These are phyloP conservation scores for Metopia argyrocephala DNA, from an alignment of 2,888 invertebrate genomes.

Conservation along the genomic window DNA sequence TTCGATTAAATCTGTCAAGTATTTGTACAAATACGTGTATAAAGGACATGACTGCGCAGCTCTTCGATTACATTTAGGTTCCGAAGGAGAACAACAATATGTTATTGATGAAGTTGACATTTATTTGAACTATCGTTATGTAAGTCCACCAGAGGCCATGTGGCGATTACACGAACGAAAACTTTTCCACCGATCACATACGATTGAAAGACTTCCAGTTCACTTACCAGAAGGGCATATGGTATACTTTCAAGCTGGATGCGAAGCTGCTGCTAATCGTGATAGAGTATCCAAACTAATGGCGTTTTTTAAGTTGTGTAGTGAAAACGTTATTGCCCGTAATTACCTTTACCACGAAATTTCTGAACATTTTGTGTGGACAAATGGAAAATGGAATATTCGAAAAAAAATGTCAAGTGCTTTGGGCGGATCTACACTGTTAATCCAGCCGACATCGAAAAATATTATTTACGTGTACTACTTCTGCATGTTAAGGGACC, in stretches of 20 bases:
- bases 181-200: too few species aligned
- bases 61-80: too few species aligned
- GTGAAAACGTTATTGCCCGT: not conserved
- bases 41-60: too few species aligned
- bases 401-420: too few species aligned
- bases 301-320: constrained; percentile 14
- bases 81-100: too few species aligned
- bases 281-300: constrained; percentile 8
- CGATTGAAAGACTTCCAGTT: too few species aligned
- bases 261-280: constrained; percentile 1
- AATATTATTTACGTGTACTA: constrained; percentile 2
- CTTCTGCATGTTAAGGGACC: constrained; percentile 14
- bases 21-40: constrained; percentile 15
- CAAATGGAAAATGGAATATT: too few species aligned
- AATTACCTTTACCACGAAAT: constrained; percentile 18
- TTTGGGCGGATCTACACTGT: too few species aligned
- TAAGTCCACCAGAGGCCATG: too few species aligned
- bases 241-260: constrained; percentile 18
- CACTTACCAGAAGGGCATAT: constrained; percentile 17
- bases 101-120: too few species aligned
- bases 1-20: constrained; percentile 16
- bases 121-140: too few species aligned
- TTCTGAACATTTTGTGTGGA: not conserved
- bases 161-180: too few species aligned
- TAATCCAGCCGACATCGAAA: not conserved